Evolutionary conservation across 2,113 vertebrate species (phyloP).

Genomic region (Scomber colias): DNA sequence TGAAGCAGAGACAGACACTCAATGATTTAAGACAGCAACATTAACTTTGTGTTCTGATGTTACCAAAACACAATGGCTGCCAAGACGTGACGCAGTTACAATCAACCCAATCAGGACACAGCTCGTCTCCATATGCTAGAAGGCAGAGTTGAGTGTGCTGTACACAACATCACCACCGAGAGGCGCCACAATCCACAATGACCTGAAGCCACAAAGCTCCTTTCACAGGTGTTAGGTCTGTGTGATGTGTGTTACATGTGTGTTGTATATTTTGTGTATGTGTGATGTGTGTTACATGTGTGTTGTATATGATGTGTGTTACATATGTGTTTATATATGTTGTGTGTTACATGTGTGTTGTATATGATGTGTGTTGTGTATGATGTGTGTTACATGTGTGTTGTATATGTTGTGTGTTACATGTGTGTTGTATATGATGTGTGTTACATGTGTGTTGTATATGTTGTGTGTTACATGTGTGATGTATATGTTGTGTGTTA

Average conservation of each 20-base stretch:
- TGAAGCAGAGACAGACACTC: conserved; percentile 15
- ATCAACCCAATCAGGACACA: not conserved
- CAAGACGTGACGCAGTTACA: not conserved
- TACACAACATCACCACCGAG: conserved; percentile 6
- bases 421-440: too few species aligned
- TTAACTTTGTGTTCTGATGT: conserved; percentile 9
- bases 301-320: too few species aligned
- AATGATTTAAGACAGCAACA: not conserved
- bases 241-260: not conserved
- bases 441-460: too few species aligned
- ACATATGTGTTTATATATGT: too few species aligned
- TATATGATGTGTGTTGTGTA: too few species aligned
- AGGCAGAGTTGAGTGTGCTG: not conserved
- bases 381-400: too few species aligned
- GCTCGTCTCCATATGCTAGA: not conserved
- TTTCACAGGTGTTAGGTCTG: not conserved
- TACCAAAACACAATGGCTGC: conserved; percentile 20
- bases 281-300: too few species aligned
- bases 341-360: too few species aligned
- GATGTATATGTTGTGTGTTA: too few species aligned
- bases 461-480: too few species aligned
- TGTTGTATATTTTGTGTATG: not conserved
- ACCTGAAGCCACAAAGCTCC: not conserved
- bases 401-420: too few species aligned
- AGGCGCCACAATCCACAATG: conserved; percentile 5